Base-by-base conservation (phyloP, 1,140 invertebrate genomes). In the Ips typographus region DNA sequence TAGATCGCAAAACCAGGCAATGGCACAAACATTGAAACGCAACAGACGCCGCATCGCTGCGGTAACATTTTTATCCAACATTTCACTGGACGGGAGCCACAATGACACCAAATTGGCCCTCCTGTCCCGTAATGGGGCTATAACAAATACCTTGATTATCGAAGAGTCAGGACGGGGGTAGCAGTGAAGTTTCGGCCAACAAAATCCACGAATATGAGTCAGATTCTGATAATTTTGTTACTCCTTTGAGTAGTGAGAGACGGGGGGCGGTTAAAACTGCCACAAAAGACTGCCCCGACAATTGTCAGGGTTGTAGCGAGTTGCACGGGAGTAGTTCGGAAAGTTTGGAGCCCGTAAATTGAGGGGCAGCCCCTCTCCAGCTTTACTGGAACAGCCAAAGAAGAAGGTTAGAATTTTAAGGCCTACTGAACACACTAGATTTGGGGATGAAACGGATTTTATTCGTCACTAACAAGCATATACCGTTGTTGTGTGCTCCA, bases 1-100 rank as follows among this genome's bases (percentile, higher is more conserved):
- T 55, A 55, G 5, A 55, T 36, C 52, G 6, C 38, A 68, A 61
- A 70, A 70, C 55, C 64, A 70, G 62, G n/a, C 38, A 53, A 71
- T 71, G 69, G 69, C 69, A 65, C 81, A 80, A 76, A 82, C 84
- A 75, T 72, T 84, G 67, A 85, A 84, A 77, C 82, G 84, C 75
- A 84, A 83, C 78, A 85, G 92, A 76, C 85, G 90, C 80, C 86
- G 93, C 80, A 85, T 95, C 75, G 93, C 93, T 77, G 94, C 94
- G 73, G 85, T 94, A 70, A 92, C 91, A 74, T 98, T 97, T 85
- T 85, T 98, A 73, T 93, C 94, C 40, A 96, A 96, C 84, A 97
- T 98, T 77, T 96, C 94, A 65, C 84, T 97, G 63, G 94, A 96
- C 86, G 94, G 94, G 60, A 93, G 90, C 75, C 91, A 94, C 82